Evolutionary conservation across 2,888 invertebrate genomes (phyloP).

Genomic region (Caenorhabditis sp.): DNA sequence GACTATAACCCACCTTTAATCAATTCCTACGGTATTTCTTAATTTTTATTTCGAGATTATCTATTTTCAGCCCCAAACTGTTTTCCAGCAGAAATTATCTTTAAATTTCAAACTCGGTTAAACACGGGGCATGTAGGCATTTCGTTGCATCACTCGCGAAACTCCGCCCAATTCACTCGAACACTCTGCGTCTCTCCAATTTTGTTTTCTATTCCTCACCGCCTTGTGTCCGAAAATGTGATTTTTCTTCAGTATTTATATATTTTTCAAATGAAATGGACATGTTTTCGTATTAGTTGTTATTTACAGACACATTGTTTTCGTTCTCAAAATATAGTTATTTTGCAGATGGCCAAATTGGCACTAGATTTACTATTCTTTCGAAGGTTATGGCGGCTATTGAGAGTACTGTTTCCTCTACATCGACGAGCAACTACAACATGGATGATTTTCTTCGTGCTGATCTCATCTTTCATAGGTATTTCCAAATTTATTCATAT

Average conservation of each 20-base stretch:
- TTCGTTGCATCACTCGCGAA: neutral
- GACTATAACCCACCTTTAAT: neutral
- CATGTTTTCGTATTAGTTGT: slow-evolving; percentile 1
- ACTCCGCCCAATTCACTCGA: neutral
- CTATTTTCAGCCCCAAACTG: too few relatives aligned
- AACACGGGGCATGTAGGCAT: neutral
- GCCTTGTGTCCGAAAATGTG: slow-evolving; percentile 5
- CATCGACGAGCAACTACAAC: slow-evolving; percentile 67
- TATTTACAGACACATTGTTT: neutral
- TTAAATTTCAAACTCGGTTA: neutral
- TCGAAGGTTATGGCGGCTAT: slow-evolving; percentile 71
- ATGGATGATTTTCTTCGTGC: slow-evolving; percentile 70
- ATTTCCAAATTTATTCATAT: slow-evolving; percentile 32
- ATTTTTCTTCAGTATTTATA: slow-evolving; percentile 6
- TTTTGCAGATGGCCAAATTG: slow-evolving; percentile 61
- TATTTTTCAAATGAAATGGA: neutral
- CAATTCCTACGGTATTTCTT: neutral
- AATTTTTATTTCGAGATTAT: neutral
- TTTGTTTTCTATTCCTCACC: neutral
- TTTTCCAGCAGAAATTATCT: neutral
- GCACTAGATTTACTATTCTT: slow-evolving; percentile 72
- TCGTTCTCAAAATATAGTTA: neutral
- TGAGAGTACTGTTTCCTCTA: slow-evolving; percentile 72
- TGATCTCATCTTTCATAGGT: slow-evolving; percentile 71
- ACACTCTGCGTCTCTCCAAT: slow-evolving; percentile 1